phyloP scores from a whole-genome alignment of 1,140 invertebrate genomes.

The Oedothorax gibbosus region DNA sequence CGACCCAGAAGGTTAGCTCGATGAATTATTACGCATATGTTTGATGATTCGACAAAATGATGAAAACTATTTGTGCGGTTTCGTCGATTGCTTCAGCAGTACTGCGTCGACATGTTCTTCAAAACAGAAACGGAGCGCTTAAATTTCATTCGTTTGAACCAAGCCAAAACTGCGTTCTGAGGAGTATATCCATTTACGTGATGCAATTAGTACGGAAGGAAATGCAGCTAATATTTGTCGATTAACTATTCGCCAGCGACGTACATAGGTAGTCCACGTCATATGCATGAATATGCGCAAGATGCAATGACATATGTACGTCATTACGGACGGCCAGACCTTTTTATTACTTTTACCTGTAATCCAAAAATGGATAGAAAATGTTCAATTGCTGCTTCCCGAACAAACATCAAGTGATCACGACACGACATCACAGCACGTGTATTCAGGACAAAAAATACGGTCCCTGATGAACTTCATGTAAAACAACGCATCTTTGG shows the following conservation, averaged over 20 bases:
- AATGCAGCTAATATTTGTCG: constrained; percentile 26
- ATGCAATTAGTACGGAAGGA: constrained; percentile 43
- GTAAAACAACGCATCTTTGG: neutral
- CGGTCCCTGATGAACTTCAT: neutral
- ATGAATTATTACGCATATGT: no score
- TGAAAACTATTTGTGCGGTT: no score
- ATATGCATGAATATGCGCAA: constrained; percentile 69
- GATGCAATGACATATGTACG: constrained; percentile 72
- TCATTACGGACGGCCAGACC: constrained; percentile 68
- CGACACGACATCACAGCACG: constrained; percentile 25
- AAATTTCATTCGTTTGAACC: constrained; percentile 38
- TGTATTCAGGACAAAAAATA: constrained; percentile 16
- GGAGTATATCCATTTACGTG: constrained; percentile 55
- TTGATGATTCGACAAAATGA: no score
- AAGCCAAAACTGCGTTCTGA: constrained; percentile 61
- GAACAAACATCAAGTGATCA: constrained; percentile 30
- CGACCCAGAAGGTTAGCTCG: no score
- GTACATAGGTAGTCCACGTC: constrained; percentile 67
- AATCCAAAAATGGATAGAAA: no score
- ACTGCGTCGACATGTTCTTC: constrained; percentile 45
- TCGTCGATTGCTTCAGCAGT: no score
- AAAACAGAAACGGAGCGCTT: constrained; percentile 1
- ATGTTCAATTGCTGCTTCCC: constrained; percentile 28
- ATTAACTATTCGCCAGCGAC: constrained; percentile 44
- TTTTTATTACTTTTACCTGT: no score